Evolutionary conservation across 2,113 vertebrate species (phyloP).

Genomic region (Sarotherodon lohbergeri): DNA sequence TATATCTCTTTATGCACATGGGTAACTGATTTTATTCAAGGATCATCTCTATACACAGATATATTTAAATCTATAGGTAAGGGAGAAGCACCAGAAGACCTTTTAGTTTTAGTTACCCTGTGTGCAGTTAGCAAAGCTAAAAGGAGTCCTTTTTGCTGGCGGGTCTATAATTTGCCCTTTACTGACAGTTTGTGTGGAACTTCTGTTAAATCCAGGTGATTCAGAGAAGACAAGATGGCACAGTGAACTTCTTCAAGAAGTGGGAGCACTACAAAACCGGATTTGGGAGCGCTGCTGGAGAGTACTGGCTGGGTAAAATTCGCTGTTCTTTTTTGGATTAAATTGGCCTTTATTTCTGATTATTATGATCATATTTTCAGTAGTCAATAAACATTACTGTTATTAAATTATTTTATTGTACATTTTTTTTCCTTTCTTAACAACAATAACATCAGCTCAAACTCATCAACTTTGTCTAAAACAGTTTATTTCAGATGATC

Average conservation of each 20-base stretch:
- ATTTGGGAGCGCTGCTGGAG: conserved; percentile 35
- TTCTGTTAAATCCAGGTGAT: conserved; percentile 15
- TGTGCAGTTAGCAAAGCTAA: neutral
- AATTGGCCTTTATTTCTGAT: neutral
- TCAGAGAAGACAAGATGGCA: conserved; percentile 35
- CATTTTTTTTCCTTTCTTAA: neutral
- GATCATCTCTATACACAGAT: neutral
- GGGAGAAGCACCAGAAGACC: neutral
- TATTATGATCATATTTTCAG: neutral
- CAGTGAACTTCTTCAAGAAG: conserved; percentile 34
- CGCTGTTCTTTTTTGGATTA: neutral
- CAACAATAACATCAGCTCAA: neutral
- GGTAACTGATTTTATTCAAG: neutral
- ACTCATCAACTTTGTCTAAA: neutral
- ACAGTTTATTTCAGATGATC: neutral
- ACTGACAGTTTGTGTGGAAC: neutral
- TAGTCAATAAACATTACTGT: neutral
- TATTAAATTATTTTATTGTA: neutral
- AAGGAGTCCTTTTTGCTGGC: accelerated
- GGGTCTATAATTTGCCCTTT: neutral
- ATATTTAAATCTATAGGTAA: neutral
- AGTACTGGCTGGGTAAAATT: conserved; percentile 35
- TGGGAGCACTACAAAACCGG: conserved; percentile 41
- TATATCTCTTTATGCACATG: accelerated
- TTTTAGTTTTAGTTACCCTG: accelerated